Conservation (phyloP, 2,797 vertebrate species). For the Gymnoscopelus microlampas region DNA sequence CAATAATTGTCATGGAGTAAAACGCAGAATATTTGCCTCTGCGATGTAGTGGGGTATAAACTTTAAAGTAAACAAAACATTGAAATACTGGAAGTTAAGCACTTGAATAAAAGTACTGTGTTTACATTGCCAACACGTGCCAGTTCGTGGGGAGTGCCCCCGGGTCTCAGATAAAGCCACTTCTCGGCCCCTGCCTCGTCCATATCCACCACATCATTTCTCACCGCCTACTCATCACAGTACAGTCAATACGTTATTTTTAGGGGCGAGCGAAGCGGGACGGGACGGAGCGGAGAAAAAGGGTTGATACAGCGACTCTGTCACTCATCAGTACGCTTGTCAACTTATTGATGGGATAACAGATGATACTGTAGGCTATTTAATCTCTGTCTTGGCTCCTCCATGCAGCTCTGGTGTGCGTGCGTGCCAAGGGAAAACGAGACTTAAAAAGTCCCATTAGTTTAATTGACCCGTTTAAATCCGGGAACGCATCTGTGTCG, state of each 20-base stretch:
- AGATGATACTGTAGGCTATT: constrained; percentile 2
- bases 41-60: no score
- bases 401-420: constrained; percentile 6
- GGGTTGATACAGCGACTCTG: constrained; percentile 34
- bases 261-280: constrained; percentile 34
- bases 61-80: no score
- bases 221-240: constrained; percentile 39
- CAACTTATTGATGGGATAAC: constrained; percentile 30
- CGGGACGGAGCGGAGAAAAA: constrained; percentile 26
- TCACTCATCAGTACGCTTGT: constrained; percentile 50
- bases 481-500: no score
- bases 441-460: neutral
- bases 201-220: constrained; percentile 30
- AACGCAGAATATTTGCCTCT: no score
- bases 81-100: no score
- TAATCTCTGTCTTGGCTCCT: constrained; percentile 31
- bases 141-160: neutral
- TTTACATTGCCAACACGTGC: neutral
- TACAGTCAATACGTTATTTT: constrained; percentile 46
- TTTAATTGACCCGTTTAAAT: no score
- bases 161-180: constrained; percentile 5
- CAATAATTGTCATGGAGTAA: no score
- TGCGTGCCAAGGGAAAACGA: constrained; percentile 16
- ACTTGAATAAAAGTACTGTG: no score
- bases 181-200: constrained; percentile 20